A percentile compares a stretch with the other conserved stretches of the same genome.
Conservation (phyloP, 2,888 invertebrate species). For the Oeneis ivallda region DNA sequence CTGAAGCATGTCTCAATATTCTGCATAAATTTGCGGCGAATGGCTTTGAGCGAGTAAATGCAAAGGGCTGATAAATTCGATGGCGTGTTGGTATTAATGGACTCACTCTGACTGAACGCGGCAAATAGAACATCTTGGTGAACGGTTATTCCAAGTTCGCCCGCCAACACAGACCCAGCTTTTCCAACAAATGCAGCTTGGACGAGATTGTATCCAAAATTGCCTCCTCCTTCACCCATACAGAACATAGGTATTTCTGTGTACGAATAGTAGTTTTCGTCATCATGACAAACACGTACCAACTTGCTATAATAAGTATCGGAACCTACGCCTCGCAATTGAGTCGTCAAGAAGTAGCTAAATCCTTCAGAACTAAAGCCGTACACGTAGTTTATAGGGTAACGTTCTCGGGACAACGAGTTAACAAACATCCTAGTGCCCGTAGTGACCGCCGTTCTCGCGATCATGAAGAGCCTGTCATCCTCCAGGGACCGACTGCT, state of each 20-base stretch:
- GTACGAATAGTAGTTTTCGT: conserved; percentile 97
- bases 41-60: conserved; percentile 95
- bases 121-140: conserved; percentile 98
- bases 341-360: conserved; percentile 97
- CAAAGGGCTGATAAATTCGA: conserved; percentile 91
- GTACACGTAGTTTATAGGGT: conserved; percentile 97
- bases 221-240: conserved; percentile 87
- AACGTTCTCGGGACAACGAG: conserved; percentile 93
- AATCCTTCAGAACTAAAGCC: conserved; percentile 98
- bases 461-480: conserved; percentile 94
- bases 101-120: conserved; percentile 94
- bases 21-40: conserved; percentile 96
- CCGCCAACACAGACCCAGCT: conserved; percentile 95
- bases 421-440: conserved; percentile 96
- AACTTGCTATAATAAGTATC: conserved; percentile 95
- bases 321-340: conserved; percentile 90
- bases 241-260: conserved; percentile 98
- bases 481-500: conserved; percentile 94
- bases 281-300: conserved; percentile 97
- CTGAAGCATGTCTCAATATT: conserved; percentile 98
- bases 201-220: conserved; percentile 92
- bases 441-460: conserved; percentile 93
- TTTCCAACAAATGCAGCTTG: conserved; percentile 97
- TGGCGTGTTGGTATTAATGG: conserved; percentile 85
- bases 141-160: conserved; percentile 93